A percentile compares a stretch with the other conserved stretches of the same genome.
These are phyloP conservation scores for Hippocampus zosterae DNA, from an alignment of 2,113 vertebrate genomes.

Conservation along the genomic window DNA sequence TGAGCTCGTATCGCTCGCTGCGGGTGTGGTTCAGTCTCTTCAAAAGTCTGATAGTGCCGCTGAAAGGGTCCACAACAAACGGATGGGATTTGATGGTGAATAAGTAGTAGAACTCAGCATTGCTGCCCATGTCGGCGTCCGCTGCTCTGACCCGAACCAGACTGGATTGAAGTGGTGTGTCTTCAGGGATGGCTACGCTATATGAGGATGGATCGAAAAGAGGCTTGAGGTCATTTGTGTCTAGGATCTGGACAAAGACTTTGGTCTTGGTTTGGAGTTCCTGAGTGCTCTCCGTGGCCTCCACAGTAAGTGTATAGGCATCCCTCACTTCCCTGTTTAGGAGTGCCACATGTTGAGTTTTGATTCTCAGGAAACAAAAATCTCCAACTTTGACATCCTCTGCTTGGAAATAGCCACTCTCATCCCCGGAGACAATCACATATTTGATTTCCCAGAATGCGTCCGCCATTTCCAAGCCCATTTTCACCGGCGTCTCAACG, in stretches of 20 bases:
- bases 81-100: conserved; percentile 78
- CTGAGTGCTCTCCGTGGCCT: conserved; percentile 80
- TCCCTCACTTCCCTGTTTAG: conserved; percentile 91
- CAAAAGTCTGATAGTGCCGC: conserved; percentile 77
- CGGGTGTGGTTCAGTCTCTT: conserved; percentile 80
- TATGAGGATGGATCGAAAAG: conserved; percentile 94
- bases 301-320: conserved; percentile 81
- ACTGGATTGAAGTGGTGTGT: conserved; percentile 75
- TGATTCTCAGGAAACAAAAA: conserved; percentile 90
- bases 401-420: conserved; percentile 78
- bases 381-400: conserved; percentile 81
- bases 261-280: conserved; percentile 76
- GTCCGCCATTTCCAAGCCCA: conserved; percentile 82
- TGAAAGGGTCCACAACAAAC: conserved; percentile 85
- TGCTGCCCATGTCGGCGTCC: conserved; percentile 88
- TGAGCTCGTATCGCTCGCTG: conserved; percentile 76
- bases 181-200: conserved; percentile 80
- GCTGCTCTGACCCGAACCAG: conserved; percentile 86
- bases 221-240: conserved; percentile 91
- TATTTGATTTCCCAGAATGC: conserved; percentile 80
- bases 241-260: conserved; percentile 84
- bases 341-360: conserved; percentile 81
- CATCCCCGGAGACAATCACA: conserved; percentile 81
- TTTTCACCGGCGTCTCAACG: conserved; percentile 77
- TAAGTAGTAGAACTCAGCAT: conserved; percentile 85